These are phyloP conservation scores for Lycia hirtaria DNA, from an alignment of 2,888 invertebrate genomes.

Conservation along the genomic window DNA sequence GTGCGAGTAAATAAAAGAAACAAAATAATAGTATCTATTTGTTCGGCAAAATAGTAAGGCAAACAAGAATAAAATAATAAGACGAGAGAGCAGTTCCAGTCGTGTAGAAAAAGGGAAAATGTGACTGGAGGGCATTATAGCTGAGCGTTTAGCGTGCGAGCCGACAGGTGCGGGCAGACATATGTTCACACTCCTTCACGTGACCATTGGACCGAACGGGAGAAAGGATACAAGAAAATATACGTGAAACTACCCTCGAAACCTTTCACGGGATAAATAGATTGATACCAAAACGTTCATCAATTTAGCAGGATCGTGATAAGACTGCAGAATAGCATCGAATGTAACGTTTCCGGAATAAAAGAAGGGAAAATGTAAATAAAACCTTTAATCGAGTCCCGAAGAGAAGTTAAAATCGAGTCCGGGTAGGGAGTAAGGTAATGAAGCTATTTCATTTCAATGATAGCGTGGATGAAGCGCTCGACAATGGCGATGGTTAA, in stretches of 20 bases:
- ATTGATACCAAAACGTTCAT: conserved; percentile 46
- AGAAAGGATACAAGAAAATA: conserved; percentile 62
- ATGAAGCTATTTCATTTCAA: conserved; percentile 35
- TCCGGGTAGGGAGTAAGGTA: conserved; percentile 16
- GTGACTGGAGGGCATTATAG: conserved; percentile 67
- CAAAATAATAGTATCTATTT: conserved; percentile 18
- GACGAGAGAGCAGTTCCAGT: conserved; percentile 50
- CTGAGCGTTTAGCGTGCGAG: conserved; percentile 64
- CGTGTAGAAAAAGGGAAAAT: conserved; percentile 61
- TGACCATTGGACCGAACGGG: conserved; percentile 41
- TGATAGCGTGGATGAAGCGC: conserved; percentile 26
- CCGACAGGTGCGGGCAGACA: conserved; percentile 65
- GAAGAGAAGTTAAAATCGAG: conserved; percentile 24
- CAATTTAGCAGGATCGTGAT: conserved; percentile 48
- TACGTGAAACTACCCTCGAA: conserved; percentile 47
- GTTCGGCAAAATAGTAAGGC: conserved; percentile 22
- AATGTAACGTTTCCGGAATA: conserved; percentile 32
- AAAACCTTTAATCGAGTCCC: conserved; percentile 32
- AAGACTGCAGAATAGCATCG: conserved; percentile 33
- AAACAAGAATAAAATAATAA: conserved; percentile 48
- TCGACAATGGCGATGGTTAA: conserved; percentile 22
- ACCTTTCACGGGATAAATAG: conserved; percentile 49
- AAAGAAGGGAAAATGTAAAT: conserved; percentile 30
- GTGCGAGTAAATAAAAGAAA: conserved; percentile 19
- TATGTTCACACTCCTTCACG: conserved; percentile 51